Evolutionary conservation across 1,140 invertebrate genomes (phyloP), one percentile per base, ranked within the genome.

Genomic region (Conus ventricosus): DNA sequence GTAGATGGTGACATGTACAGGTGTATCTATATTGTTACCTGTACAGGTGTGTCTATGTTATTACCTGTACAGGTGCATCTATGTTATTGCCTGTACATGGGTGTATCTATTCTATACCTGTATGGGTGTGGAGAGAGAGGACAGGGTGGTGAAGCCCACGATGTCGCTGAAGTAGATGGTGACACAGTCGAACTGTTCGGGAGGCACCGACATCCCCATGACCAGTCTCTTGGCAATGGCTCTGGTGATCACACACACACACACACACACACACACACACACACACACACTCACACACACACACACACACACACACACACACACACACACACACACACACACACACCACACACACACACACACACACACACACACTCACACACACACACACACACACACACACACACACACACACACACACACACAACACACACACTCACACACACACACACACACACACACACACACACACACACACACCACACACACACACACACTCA

Each of bases 201-300:
- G 95, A 15, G 94, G 89, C 1, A 95, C 94, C 13, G 97, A 97
- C 95, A 97, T 96, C 0, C 98, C 98, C 76, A 97, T 96, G 94
- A 98, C 99, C 63, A 99, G 95, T 94, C 99, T 98, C 91, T 99
- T 98, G 0, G 98, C 98, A 4, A 99, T 39, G 95, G 91, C 71
- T 93, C 91, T 82, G 92, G 92, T n/a, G 57, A 67, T 17, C 84
- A 63, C 17, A 85, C 82, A 60, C 4, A n/a, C 39, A 82, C 81
- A 55, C 81, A 39, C 57, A 54, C 25, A 25, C 76, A 15, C 76
- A 25, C 17, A 51, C 76, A 51, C 76, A 80, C 25, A 8, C 6
- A 51, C 39, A 39, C 39, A 39, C 39, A 39, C 39, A 39, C 39
- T 1, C 39, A 39, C 39, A 39, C 39, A 39, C 2, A 25, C 57